Evolutionary conservation across 2,797 vertebrate genomes (phyloP).

Genomic region (Pseudochirops cupreus): DNA sequence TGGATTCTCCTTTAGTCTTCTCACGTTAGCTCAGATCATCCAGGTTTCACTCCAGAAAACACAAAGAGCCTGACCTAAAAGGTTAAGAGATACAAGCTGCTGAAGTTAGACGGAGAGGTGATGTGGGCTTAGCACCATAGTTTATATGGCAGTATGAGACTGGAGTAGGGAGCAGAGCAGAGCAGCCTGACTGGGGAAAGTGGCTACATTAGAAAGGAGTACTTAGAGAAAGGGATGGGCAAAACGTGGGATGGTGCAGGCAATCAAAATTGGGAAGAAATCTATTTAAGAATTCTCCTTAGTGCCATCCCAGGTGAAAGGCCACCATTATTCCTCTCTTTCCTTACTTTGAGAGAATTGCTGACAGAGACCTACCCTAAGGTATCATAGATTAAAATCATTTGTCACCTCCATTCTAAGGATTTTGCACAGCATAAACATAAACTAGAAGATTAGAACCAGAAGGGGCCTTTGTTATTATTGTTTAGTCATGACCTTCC

Average conservation of each 20-base stretch:
- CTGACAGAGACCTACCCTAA: neutral
- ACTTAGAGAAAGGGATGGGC: neutral
- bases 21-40: neutral
- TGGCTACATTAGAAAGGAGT: neutral
- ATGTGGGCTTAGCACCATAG: neutral
- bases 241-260: neutral
- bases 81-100: neutral
- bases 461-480: neutral
- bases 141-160: neutral
- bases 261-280: neutral
- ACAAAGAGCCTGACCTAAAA: neutral
- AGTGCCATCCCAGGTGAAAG: neutral
- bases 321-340: neutral
- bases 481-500: neutral
- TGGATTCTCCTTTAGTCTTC: neutral
- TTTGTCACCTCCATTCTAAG: neutral
- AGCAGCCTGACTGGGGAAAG: too few relatives aligned
- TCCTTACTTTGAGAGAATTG: neutral
- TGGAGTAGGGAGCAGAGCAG: neutral
- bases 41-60: neutral
- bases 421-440: neutral
- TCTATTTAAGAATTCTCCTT: neutral
- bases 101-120: neutral
- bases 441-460: neutral
- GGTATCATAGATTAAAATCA: neutral